phyloP scores from a whole-genome alignment of 2,888 invertebrate species.

The Lasioglossum lativentre region DNA sequence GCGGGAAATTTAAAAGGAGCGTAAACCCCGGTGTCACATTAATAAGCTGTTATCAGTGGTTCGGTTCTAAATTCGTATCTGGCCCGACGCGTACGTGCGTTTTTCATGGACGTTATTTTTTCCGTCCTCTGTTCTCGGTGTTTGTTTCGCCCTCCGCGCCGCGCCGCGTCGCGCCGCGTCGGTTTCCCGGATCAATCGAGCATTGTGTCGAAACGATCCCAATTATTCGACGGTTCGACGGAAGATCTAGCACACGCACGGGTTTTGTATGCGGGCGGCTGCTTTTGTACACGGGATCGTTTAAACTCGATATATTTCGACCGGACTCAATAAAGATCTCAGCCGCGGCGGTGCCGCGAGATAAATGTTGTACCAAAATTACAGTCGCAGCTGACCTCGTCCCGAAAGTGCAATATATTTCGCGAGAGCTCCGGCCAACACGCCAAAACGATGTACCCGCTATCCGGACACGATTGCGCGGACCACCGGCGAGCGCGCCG shows the following conservation, averaged over 20 bases:
- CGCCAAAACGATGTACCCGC: slow-evolving; percentile 69
- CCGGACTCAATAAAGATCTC: slow-evolving; percentile 73
- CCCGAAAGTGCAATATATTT: slow-evolving; percentile 79
- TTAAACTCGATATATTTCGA: slow-evolving; percentile 67
- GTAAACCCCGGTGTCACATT: neutral
- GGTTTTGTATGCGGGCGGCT: neutral
- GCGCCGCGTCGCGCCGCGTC: too few relatives aligned
- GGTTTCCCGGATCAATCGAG: slow-evolving; percentile 30
- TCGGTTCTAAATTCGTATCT: neutral
- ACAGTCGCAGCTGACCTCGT: slow-evolving; percentile 77
- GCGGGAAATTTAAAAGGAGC: neutral
- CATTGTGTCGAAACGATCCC: slow-evolving; percentile 47
- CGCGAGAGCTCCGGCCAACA: slow-evolving; percentile 59
- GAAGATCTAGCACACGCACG: slow-evolving; percentile 54
- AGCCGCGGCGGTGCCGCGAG: slow-evolving; percentile 69
- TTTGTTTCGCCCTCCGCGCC: neutral
- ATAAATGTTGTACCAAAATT: slow-evolving; percentile 74
- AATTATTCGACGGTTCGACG: slow-evolving; percentile 51
- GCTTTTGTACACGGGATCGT: slow-evolving; percentile 61
- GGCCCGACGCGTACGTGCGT: neutral
- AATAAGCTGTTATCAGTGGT: slow-evolving; percentile 5
- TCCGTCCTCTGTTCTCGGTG: neutral
- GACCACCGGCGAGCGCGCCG: slow-evolving; percentile 25
- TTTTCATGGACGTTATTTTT: slow-evolving; percentile 17
- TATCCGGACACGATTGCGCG: slow-evolving; percentile 64